Conservation (phyloP, 2,797 vertebrate species). For the Bradypodion ventrale region DNA sequence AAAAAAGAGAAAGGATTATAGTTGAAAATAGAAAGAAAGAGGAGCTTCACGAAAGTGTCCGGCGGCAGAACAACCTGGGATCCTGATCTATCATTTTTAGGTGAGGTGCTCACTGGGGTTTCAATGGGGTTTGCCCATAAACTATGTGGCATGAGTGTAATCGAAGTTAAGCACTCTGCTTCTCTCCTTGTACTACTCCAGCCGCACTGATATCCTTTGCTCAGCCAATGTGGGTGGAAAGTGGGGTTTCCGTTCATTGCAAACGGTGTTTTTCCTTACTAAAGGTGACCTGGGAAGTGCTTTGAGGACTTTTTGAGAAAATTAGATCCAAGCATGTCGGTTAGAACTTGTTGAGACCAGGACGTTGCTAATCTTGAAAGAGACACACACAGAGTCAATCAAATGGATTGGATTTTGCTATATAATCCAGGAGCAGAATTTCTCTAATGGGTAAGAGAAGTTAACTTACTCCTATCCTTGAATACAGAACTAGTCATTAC, state of each 20-base stretch:
- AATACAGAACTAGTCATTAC: not conserved
- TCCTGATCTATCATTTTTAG: slow-evolving; percentile 7
- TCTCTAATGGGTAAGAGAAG: slow-evolving; percentile 43
- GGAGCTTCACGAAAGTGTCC: not conserved
- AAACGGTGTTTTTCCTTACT: slow-evolving; percentile 66
- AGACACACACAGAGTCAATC: not conserved
- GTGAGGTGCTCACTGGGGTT: not conserved
- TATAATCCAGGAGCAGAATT: slow-evolving; percentile 67
- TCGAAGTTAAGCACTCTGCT: accelerated
- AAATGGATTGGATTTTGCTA: slow-evolving; percentile 54
- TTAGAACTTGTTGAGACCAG: slow-evolving; percentile 39
- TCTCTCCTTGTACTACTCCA: not conserved
- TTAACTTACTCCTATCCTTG: not conserved
- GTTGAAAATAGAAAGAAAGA: not conserved
- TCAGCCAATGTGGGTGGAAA: slow-evolving; percentile 50
- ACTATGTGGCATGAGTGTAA: not conserved
- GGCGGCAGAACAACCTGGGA: no score
- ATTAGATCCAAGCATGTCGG: slow-evolving; percentile 62
- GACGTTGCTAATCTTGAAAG: slow-evolving; percentile 64
- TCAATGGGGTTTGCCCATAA: not conserved
- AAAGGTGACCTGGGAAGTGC: slow-evolving; percentile 52
- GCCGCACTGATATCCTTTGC: slow-evolving; percentile 38
- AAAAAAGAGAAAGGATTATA: no score
- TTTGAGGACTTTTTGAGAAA: slow-evolving; percentile 40
- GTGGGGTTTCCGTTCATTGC: slow-evolving; percentile 57